These are phyloP conservation scores for Nothobranchius kuhntae DNA, from an alignment of 2,113 vertebrate genomes.

Conservation along the genomic window DNA sequence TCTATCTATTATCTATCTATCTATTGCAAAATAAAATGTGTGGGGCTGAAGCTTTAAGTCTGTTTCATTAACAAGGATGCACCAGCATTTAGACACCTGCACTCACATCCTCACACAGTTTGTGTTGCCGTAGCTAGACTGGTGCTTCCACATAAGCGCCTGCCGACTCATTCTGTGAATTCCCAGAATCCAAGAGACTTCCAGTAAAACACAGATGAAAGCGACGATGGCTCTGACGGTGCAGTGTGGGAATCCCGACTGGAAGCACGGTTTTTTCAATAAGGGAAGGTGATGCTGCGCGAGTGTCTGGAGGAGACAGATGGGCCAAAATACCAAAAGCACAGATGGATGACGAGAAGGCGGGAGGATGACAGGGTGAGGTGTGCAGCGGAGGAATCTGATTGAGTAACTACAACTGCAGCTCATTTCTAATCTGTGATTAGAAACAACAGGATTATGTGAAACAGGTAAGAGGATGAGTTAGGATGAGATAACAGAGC, in stretches of 20 bases:
- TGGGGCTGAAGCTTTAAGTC: too few relatives aligned
- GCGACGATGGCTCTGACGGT: not conserved
- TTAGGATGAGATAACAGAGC: conserved; percentile 58
- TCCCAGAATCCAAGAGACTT: not conserved
- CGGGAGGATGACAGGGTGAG: conserved; percentile 15
- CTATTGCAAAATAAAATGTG: too few relatives aligned
- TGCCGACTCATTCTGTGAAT: too few relatives aligned
- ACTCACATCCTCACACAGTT: too few relatives aligned
- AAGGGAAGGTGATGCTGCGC: conserved; percentile 66
- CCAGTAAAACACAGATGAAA: not conserved
- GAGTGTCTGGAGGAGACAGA: conserved; percentile 65
- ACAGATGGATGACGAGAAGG: conserved; percentile 39
- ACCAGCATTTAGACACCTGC: too few relatives aligned
- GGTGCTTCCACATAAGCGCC: too few relatives aligned
- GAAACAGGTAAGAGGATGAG: conserved; percentile 73
- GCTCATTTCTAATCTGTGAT: conserved; percentile 58
- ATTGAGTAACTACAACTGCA: conserved; percentile 38
- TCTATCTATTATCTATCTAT: too few relatives aligned
- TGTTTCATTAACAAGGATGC: too few relatives aligned
- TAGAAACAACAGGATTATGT: conserved; percentile 69
- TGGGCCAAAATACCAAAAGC: conserved; percentile 59
- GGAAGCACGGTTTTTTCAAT: conserved; percentile 37
- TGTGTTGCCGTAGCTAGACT: too few relatives aligned
- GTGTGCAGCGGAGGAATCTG: not conserved
- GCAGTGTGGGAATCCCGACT: conserved; percentile 36